phyloP scores from a whole-genome alignment of 2,113 vertebrate genomes.

The Osmerus mordax region DNA sequence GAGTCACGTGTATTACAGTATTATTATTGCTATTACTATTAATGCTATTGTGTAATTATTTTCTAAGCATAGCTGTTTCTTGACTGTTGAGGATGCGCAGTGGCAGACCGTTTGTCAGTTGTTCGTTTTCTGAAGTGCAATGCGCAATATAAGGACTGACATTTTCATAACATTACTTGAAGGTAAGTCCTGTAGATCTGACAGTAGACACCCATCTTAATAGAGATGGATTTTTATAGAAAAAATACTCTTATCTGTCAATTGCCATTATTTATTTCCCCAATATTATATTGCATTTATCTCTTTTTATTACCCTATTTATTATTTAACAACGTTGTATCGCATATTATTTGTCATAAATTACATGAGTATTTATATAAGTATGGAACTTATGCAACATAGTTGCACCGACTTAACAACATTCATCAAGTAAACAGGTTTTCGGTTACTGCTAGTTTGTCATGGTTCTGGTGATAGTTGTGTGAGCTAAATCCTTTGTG shows the following conservation, averaged over 20 bases:
- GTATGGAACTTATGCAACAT: slow-evolving; percentile 82
- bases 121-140: slow-evolving; percentile 84
- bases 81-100: slow-evolving; percentile 62
- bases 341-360: slow-evolving; percentile 98
- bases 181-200: slow-evolving; percentile 92
- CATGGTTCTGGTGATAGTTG: slow-evolving; percentile 81
- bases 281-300: slow-evolving; percentile 77
- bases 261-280: slow-evolving; percentile 87
- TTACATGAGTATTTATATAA: slow-evolving; percentile 93
- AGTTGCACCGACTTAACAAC: slow-evolving; percentile 81
- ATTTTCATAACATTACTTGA: slow-evolving; percentile 84
- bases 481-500: slow-evolving; percentile 82
- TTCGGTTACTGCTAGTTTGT: slow-evolving; percentile 70
- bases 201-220: slow-evolving; percentile 79
- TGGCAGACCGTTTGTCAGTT: slow-evolving; percentile 73
- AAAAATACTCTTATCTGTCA: slow-evolving; percentile 53
- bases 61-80: slow-evolving; percentile 72
- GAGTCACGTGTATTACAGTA: slow-evolving; percentile 84
- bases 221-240: slow-evolving; percentile 71
- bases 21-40: slow-evolving; percentile 78
- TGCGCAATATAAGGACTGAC: slow-evolving; percentile 77
- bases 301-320: slow-evolving; percentile 88
- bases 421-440: slow-evolving; percentile 76
- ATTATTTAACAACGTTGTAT: slow-evolving; percentile 97
- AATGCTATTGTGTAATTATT: slow-evolving; percentile 79